Evolutionary conservation across 2,888 invertebrate genomes (phyloP), one percentile per base, ranked within the genome.

Genomic region (Erannis defoliaria): DNA sequence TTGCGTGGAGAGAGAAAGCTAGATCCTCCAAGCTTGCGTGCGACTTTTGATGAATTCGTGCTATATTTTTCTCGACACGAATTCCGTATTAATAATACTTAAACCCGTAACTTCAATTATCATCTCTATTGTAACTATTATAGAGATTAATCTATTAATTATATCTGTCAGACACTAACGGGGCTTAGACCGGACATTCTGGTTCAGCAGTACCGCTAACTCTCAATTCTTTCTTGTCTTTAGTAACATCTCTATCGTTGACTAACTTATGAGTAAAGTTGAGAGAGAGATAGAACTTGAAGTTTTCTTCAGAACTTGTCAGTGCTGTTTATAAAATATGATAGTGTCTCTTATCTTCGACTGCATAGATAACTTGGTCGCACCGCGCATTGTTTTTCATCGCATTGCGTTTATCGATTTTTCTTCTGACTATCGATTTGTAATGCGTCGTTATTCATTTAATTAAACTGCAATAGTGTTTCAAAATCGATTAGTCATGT

Each of bases 171-270:
- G 80, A 70, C 75, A 70, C 74, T 90, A 91, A 90, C 91, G 89
- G 91, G 84, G 67, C 77, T 79, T 78, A 73, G 81, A 84, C 84
- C 86, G 85, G 86, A 85, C 80, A 85, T 87, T 88, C 90, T 86
- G 85, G 89, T 88, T 88, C 85, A 83, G 79, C 82, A 76, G 80
- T 84, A 88, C 90, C 90, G 90, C 83, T 90, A 89, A 75, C 76
- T 77, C 75, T 78, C 77, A 80, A 83, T 84, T 83, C 81, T 83
- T 77, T 82, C 56, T 66, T 66, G 55, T 55, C 57, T 54, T 58
- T 58, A 62, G 33, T 43, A 42, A 53, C 53, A 51, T 62, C 58
- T 61, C 35, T 66, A 53, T 50, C 2, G 2, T 23, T 23, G 6
- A 42, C 43, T 0, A 46, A 46, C 12, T 33, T 46, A 19, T 31